Conservation (phyloP, 2,113 vertebrate species). For the Oreochromis spilurus region DNA sequence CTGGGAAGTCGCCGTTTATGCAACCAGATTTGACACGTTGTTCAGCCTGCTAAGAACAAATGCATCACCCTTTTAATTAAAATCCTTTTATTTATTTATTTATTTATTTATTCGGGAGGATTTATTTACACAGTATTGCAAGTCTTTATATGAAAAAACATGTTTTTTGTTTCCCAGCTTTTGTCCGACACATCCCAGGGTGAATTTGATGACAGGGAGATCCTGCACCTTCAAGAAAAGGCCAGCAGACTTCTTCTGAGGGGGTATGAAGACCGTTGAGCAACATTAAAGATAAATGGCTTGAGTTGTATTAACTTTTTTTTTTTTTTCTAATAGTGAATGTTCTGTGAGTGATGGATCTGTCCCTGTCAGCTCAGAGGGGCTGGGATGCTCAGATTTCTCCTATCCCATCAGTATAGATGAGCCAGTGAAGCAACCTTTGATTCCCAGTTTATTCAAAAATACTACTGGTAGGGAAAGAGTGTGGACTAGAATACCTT, state of each 20-base stretch:
- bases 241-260: constrained; percentile 74
- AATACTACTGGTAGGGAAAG: constrained; percentile 40
- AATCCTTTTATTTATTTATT: neutral
- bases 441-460: constrained; percentile 23
- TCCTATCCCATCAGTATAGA: constrained; percentile 59
- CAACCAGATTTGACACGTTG: neutral
- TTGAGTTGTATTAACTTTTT: neutral
- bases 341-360: constrained; percentile 60
- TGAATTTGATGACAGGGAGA: constrained; percentile 73
- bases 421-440: constrained; percentile 42
- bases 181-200: constrained; percentile 61
- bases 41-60: neutral
- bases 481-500: neutral
- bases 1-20: neutral
- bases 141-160: neutral
- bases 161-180: constrained; percentile 17
- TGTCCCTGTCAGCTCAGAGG: constrained; percentile 70
- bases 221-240: constrained; percentile 76
- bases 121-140: neutral
- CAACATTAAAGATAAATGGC: neutral
- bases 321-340: constrained; percentile 52
- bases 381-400: constrained; percentile 59
- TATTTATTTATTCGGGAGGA: neutral
- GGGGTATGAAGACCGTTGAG: constrained; percentile 60
- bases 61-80: neutral